phyloP scores from a whole-genome alignment of 2,888 invertebrate genomes.

The Trachelus iudaicus region DNA sequence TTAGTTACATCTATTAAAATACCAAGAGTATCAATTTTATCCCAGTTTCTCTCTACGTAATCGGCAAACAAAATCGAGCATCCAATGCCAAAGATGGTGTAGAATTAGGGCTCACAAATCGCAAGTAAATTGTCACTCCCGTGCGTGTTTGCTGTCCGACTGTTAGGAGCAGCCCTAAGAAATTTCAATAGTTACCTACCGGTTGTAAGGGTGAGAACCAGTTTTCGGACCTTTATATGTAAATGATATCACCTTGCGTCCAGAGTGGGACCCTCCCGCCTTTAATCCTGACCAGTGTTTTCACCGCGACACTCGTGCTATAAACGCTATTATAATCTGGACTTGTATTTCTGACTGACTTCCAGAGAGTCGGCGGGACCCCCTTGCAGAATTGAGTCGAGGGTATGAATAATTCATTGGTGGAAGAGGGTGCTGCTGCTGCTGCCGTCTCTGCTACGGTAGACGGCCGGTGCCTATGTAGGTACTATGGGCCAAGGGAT shows the following conservation, averaged over 20 bases:
- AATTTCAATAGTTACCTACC: background rate
- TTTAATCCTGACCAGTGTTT: conserved; percentile 16
- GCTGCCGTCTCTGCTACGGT: background rate
- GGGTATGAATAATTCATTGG: conserved; percentile 61
- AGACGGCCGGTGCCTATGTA: background rate
- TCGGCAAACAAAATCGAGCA: background rate
- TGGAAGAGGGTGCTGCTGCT: background rate
- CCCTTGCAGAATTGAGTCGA: conserved; percentile 58
- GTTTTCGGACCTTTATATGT: conserved; percentile 36
- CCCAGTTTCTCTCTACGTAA: background rate
- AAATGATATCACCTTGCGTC: conserved; percentile 40
- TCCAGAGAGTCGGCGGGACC: conserved; percentile 38
- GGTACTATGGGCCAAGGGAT: conserved; percentile 19
- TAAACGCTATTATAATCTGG: conserved; percentile 49
- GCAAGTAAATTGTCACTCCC: background rate
- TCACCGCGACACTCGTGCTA: conserved; percentile 18
- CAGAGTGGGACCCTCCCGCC: background rate
- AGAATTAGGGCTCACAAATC: background rate
- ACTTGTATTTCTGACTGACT: conserved; percentile 53
- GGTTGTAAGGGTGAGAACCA: background rate
- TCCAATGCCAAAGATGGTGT: background rate
- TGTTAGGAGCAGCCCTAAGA: background rate
- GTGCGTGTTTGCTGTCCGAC: background rate
- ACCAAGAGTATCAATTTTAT: background rate
- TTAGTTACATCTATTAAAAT: background rate